Evolutionary conservation across 2,113 vertebrate genomes (phyloP).

Genomic region (Dasypus novemcinctus): DNA sequence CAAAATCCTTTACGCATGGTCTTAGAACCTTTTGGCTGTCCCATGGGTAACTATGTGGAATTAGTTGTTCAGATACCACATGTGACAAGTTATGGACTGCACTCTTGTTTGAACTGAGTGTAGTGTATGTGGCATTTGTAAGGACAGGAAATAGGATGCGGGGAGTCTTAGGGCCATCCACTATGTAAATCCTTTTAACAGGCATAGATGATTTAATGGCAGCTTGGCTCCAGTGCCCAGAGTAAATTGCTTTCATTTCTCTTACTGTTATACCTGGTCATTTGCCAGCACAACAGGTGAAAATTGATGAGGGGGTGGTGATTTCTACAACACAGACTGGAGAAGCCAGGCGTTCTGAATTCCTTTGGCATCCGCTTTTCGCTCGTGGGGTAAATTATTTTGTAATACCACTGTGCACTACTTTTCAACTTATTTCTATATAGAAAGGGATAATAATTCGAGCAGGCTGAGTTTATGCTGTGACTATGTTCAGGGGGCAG

Average conservation of each 20-base stretch:
- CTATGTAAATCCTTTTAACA: background rate
- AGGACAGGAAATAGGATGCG: background rate
- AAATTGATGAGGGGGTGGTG: constrained; percentile 13
- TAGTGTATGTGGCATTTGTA: background rate
- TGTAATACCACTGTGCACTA: background rate
- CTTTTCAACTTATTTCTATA: background rate
- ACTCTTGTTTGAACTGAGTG: background rate
- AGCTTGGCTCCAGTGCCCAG: constrained; percentile 38
- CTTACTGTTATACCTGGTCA: constrained; percentile 52
- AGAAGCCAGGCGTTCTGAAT: constrained; percentile 48
- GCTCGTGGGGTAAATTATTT: background rate
- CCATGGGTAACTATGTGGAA: too few species aligned
- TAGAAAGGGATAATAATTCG: background rate
- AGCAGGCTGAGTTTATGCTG: background rate
- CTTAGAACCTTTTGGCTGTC: background rate
- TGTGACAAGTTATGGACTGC: background rate
- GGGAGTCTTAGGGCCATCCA: background rate
- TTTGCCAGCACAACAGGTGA: constrained; percentile 59
- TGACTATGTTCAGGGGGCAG: background rate
- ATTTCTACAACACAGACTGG: constrained; percentile 9
- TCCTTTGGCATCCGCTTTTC: constrained; percentile 28
- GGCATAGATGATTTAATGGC: constrained; percentile 19
- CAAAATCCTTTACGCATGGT: background rate
- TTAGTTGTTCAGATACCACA: background rate
- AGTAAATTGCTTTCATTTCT: constrained; percentile 70